Evolutionary conservation across 2,888 invertebrate species (phyloP), one percentile per base, ranked within the genome.

Genomic region (Watsonalla binaria): DNA sequence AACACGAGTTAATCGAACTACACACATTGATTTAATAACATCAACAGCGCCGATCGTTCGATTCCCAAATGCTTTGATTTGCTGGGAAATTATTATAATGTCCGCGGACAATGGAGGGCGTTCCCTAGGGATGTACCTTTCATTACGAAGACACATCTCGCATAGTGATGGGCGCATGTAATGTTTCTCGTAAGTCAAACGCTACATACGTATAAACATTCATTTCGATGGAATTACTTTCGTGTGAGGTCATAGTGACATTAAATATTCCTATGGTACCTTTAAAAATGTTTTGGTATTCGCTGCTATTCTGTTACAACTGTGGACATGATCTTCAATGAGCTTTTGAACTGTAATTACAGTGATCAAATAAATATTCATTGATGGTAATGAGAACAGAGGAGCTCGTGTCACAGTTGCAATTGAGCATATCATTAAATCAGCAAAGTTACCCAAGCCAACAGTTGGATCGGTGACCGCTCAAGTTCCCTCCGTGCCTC

Each of bases 1-100:
- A 80, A 81, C 61, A 61, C 51, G 9, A 35, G 52, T 51, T 45
- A 54, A 47, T 55, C 67, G 58, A 11, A 51, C 62, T 73, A 71
- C 55, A 61, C 62, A 61, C 75, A 76, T 83, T 80, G 82, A 86
- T 86, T 87, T 83, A 85, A 85, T 86, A 85, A 82, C 78, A 80
- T 75, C 78, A 74, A 66, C 73, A 60, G 60, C 72, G 75, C 73
- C 83, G 81, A 84, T 84, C 79, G 80, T 81, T 87, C 84, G 88
- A 86, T 87, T 80, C 83, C 81, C 82, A 78, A 85, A 86, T 84
- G 86, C 80, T 78, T 89, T 86, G 89, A 89, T 90, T 88, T 88
- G 87, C 80, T 74, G 80, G 78, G 74, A 81, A 86, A 89, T 87
- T 88, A 89, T 87, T 81, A 78, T 87, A 85, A 89, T 89, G 72